Evolutionary conservation across 1,140 invertebrate genomes (phyloP), one percentile per base, ranked within the genome.

Genomic region (Eubasilissa regina): DNA sequence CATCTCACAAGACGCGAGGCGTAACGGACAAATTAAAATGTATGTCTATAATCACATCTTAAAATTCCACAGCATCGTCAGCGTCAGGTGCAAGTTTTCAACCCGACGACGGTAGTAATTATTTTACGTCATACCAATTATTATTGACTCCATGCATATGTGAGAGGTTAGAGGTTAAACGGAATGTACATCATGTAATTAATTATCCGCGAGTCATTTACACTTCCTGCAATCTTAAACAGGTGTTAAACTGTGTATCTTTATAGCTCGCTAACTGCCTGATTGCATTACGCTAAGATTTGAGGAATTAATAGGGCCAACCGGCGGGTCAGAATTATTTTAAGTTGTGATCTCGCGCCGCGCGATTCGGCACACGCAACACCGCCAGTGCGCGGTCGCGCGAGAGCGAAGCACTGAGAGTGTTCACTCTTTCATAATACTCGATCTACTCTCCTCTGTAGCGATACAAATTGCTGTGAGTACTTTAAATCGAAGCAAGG

Each of bases 381-480:
- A n/a, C n/a, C n/a, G n/a, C n/a, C n/a, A n/a, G n/a, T n/a, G n/a
- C n/a, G n/a, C n/a, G n/a, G n/a, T n/a, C n/a, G n/a, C n/a, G n/a
- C n/a, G n/a, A n/a, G n/a, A n/a, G n/a, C n/a, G n/a, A n/a, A n/a
- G n/a, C 25, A 3, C 60, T 17, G 11, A 9, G 17, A 4, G 48
- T 56, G 45, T 44, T 60, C 58, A 58, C 60, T 62, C n/a, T 75
- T 45, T 75, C 55, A 21, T 17, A 72, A 72, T 51, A 21, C 15
- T 47, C 19, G 55, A 73, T 73, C 70, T 51, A 43, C 56, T 58
- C 10, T 25, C 35, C 70, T 56, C 70, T 4, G 35, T 43, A 15
- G 48, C 70, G 19, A 15, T 75, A 48, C 73, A 75, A 75, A 60
- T 75, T 75, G 73, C n/a, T n/a, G n/a, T n/a, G 25, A 44, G 56